Conservation (phyloP, 2,888 invertebrate species). For the Acleris cristana region DNA sequence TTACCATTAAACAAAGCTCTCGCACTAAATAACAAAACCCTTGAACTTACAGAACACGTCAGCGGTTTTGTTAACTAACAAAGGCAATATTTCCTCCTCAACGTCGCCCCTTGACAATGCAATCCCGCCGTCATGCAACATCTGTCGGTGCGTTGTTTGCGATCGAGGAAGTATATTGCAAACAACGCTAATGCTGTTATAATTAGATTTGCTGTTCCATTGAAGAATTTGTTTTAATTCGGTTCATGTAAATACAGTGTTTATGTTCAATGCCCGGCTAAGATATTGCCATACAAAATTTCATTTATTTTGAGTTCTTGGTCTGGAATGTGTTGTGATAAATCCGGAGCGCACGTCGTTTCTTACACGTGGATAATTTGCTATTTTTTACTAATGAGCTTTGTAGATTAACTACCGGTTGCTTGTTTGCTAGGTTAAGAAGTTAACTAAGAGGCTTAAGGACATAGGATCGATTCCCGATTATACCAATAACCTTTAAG, state of each 20-base stretch:
- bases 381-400: conserved; percentile 2
- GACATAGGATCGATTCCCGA: too few species aligned
- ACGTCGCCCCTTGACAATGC: conserved; percentile 2
- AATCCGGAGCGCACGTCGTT: conserved; percentile 10
- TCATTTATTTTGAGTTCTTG: too few species aligned
- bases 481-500: too few species aligned
- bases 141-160: conserved; percentile 18
- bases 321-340: not conserved
- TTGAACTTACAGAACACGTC: not conserved
- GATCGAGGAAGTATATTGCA: conserved; percentile 23
- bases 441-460: too few species aligned
- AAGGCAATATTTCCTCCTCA: not conserved
- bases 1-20: too few species aligned
- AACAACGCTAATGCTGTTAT: conserved; percentile 31
- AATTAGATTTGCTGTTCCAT: conserved; percentile 33
- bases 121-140: conserved; percentile 13
- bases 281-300: too few species aligned
- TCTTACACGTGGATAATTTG: conserved; percentile 8
- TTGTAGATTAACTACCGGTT: too few species aligned
- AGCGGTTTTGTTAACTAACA: not conserved
- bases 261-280: conserved; percentile 21
- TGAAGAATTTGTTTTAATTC: conserved; percentile 32
- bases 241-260: conserved; percentile 22
- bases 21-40: too few species aligned
- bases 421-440: too few species aligned